Evolutionary conservation across 92 coral and sea anemone species (phyloP).

Genomic region (Actinostola sp.): DNA sequence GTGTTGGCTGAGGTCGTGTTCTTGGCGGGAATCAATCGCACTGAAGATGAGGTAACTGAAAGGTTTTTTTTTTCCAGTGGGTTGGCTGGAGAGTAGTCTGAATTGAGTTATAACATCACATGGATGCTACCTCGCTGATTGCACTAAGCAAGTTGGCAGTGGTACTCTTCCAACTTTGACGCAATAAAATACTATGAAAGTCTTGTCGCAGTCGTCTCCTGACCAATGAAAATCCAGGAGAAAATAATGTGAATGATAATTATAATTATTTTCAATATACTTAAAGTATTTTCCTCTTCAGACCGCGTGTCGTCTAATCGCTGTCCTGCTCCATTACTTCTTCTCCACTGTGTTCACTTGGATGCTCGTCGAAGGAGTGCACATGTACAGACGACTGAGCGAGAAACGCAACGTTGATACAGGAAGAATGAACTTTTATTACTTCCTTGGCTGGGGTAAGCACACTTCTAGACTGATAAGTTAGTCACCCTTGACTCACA

Average conservation of each 20-base stretch:
- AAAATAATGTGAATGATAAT: no score
- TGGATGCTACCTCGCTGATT: conserved; percentile 96
- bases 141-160: conserved; percentile 94
- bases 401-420: conserved; percentile 95
- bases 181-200: no score
- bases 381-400: conserved; percentile 93
- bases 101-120: conserved; percentile 93
- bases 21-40: conserved; percentile 86
- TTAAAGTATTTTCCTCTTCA: conserved; percentile 17
- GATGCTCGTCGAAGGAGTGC: conserved; percentile 98
- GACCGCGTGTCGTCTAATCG: conserved; percentile 86
- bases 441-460: conserved; percentile 99
- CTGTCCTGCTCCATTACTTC: conserved; percentile 91
- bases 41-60: conserved; percentile 75
- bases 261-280: background rate
- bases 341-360: conserved; percentile 96
- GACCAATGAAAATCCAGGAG: no score
- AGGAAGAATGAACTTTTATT: conserved; percentile 94
- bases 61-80: no score
- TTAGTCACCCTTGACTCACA: no score
- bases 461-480: no score
- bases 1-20: conserved; percentile 89
- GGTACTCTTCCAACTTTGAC: conserved; percentile 99
- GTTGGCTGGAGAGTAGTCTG: conserved; percentile 99
- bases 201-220: no score